Evolutionary conservation across 92 coral and sea anemone species (phyloP), one percentile per base, ranked within the genome.

Genomic region (Pocillopora meandrina): DNA sequence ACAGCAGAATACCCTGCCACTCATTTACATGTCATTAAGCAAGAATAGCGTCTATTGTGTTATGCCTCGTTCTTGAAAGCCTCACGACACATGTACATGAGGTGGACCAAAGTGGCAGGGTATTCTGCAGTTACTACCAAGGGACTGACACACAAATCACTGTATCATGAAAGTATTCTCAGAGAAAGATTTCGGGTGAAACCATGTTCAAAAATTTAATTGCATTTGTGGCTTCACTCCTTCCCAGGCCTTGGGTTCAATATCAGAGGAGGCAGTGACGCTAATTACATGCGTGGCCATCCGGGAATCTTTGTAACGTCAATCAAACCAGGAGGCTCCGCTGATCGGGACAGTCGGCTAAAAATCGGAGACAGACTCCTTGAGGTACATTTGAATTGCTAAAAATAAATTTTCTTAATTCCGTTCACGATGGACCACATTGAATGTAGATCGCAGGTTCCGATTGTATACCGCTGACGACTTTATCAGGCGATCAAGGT

Each of bases 301-400:
- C 95, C 98, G 56, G 98, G 98, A 16, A 94, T 96, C 77, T 96
- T 96, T 74, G 91, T 96, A 42, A 96, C 98, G 84, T 92, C 98
- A 17, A 89, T 96, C 69, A 95, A 95, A 57, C 94, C 93, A 19
- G 98, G 98, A 52, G 91, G 98, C 57, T 87, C 92, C 62, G 95
- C 98, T 69, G 87, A 83, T 21, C 93, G 94, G 42, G 96, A 96
- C 72, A 86, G 92, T 42, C 90, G 93, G 77, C 89, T 96, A 12
- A 87, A 92, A 77, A 90, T 95, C 61, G 98, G 98, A 15, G 98
- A 96, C 84, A 89, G 98, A 72, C 83, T 96, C 73, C 89, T 96
- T 52, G 98, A 96, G 95, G 98, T 94, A 89, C 13, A 66, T 26
- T 13, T 10, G 14, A 42, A 52, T 9, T 14, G 18, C 14, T 12